phyloP scores from a whole-genome alignment of 2,797 vertebrate species.

The Poecilia picta region DNA sequence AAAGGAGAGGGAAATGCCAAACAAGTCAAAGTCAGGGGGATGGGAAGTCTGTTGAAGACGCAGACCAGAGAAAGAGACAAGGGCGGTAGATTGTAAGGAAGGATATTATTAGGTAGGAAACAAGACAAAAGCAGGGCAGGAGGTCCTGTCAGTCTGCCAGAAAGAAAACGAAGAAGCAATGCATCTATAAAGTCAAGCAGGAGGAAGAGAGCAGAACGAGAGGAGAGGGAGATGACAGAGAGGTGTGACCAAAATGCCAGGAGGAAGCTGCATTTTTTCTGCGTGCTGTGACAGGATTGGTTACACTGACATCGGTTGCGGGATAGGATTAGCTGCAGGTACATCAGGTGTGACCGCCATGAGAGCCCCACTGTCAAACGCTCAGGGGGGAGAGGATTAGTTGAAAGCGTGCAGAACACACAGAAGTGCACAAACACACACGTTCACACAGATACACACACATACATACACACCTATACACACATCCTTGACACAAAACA shows the following conservation, averaged over 20 bases:
- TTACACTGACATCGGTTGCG: slow-evolving; percentile 70
- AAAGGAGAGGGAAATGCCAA: slow-evolving; percentile 53
- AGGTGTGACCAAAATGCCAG: slow-evolving; percentile 73
- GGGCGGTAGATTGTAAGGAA: slow-evolving; percentile 23
- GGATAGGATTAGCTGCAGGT: slow-evolving; percentile 79
- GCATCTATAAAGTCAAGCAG: slow-evolving; percentile 41
- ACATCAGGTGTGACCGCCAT: slow-evolving; percentile 75
- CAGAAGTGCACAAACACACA: slow-evolving; percentile 4
- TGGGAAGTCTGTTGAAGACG: slow-evolving; percentile 47
- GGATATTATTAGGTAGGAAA: slow-evolving; percentile 52
- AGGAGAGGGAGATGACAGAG: slow-evolving; percentile 38
- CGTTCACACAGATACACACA: not conserved
- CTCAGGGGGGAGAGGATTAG: slow-evolving; percentile 53
- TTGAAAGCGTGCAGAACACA: slow-evolving; percentile 37
- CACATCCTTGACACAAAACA: slow-evolving; percentile 15
- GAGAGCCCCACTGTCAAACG: slow-evolving; percentile 66
- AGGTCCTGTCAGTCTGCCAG: slow-evolving; percentile 50
- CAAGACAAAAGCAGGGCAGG: slow-evolving; percentile 55
- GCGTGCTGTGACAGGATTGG: slow-evolving; percentile 74
- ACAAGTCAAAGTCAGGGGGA: slow-evolving; percentile 46
- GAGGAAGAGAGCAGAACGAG: slow-evolving; percentile 23
- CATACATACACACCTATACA: slow-evolving; percentile 10
- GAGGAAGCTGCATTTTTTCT: slow-evolving; percentile 51
- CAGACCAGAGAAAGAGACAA: slow-evolving; percentile 39
- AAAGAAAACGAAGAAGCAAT: slow-evolving; percentile 33